Conservation (phyloP, 2,888 invertebrate genomes). For the Aporophyla lueneburgensis region DNA sequence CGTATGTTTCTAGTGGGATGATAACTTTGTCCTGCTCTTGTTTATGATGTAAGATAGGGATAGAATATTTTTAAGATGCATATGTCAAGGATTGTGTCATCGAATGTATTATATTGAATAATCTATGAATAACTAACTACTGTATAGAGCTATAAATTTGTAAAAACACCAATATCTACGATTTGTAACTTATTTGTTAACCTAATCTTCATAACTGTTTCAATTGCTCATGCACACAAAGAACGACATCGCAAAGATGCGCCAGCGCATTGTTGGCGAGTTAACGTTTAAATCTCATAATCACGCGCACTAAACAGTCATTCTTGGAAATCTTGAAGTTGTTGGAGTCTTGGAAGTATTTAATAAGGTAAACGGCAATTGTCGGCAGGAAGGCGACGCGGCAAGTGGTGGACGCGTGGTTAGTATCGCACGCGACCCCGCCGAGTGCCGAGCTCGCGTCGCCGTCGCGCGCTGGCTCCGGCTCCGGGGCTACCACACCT, state of each 20-base stretch:
- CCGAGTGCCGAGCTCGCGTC: slow-evolving; percentile 91
- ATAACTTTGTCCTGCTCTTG: slow-evolving; percentile 43
- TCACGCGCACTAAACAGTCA: slow-evolving; percentile 41
- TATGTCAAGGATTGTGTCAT: slow-evolving; percentile 17
- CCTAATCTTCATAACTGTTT: slow-evolving; percentile 33
- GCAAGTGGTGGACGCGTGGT: slow-evolving; percentile 98
- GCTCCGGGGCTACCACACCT: slow-evolving; percentile 97
- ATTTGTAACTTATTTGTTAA: slow-evolving; percentile 39
- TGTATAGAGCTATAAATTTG: neutral
- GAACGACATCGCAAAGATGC: slow-evolving; percentile 28
- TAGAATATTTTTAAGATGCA: slow-evolving; percentile 18
- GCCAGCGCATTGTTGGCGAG: slow-evolving; percentile 43
- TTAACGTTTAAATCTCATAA: slow-evolving; percentile 56
- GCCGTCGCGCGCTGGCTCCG: slow-evolving; percentile 94
- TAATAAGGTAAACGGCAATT: slow-evolving; percentile 67
- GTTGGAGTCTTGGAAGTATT: slow-evolving; percentile 41
- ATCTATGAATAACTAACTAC: neutral
- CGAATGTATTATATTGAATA: neutral
- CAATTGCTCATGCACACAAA: slow-evolving; percentile 41
- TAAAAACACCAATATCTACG: slow-evolving; percentile 22
- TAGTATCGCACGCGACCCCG: slow-evolving; percentile 96
- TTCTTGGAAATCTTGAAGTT: slow-evolving; percentile 31
- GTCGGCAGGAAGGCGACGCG: slow-evolving; percentile 96
- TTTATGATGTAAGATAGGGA: slow-evolving; percentile 26
- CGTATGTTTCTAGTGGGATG: slow-evolving; percentile 23